phyloP scores from a whole-genome alignment of 1,140 invertebrate species.

The Rhyzopertha dominica region DNA sequence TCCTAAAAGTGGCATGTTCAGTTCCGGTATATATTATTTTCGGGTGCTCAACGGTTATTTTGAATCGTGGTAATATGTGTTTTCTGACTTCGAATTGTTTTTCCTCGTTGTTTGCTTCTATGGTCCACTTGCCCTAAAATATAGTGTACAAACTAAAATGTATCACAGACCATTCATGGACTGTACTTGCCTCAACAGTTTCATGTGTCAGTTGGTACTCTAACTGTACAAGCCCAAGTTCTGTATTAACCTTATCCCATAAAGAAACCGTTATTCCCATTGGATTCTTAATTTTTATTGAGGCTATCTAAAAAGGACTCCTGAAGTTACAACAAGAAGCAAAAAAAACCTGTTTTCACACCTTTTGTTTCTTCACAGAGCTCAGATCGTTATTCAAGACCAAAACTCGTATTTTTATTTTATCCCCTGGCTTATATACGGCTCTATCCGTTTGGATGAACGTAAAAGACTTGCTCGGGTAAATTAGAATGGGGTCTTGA shows the following conservation, averaged over 20 bases:
- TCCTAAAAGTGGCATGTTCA: constrained; percentile 50
- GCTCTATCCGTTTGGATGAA: constrained; percentile 53
- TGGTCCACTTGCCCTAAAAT: constrained; percentile 53
- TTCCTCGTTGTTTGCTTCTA: constrained; percentile 49
- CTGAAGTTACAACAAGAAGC: neutral
- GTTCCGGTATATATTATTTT: constrained; percentile 54
- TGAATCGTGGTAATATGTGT: constrained; percentile 62
- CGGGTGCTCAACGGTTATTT: constrained; percentile 58
- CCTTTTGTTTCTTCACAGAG: neutral
- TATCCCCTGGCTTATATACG: constrained; percentile 61
- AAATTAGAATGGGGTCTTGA: constrained; percentile 49
- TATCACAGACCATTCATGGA: constrained; percentile 4
- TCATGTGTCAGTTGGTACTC: constrained; percentile 52
- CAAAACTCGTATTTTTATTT: constrained; percentile 52
- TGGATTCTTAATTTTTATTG: constrained; percentile 59
- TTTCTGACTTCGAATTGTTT: constrained; percentile 56
- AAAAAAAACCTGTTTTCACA: constrained; percentile 2
- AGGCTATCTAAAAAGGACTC: constrained; percentile 44
- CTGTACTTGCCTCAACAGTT: constrained; percentile 48
- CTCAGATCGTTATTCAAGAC: constrained; percentile 48
- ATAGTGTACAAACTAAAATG: constrained; percentile 1
- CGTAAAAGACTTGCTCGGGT: constrained; percentile 45
- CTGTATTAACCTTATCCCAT: constrained; percentile 53
- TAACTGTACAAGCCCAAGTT: constrained; percentile 53
- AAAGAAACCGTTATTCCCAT: constrained; percentile 53